These are phyloP conservation scores for Drosophila bipectinata DNA, from an alignment of 1,140 invertebrate species.

Conservation along the genomic window DNA sequence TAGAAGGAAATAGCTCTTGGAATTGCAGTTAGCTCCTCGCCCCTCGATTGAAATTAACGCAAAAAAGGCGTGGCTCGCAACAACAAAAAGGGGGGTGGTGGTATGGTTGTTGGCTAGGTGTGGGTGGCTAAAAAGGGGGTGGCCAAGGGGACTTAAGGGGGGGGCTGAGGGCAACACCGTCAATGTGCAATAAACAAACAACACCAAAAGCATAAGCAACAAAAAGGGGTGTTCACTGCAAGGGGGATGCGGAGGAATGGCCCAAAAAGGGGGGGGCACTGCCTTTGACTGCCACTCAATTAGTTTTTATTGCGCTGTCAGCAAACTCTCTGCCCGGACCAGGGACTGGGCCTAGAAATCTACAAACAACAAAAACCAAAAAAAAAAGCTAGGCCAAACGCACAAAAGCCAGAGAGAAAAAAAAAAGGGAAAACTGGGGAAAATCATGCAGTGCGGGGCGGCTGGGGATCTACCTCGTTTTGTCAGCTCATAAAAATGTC, in stretches of 20 bases:
- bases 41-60: constrained; percentile 74
- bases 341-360: constrained; percentile 8
- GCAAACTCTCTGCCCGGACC: constrained; percentile 24
- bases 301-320: constrained; percentile 80
- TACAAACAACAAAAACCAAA: not conserved
- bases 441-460: constrained; percentile 1
- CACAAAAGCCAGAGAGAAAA: too few species aligned
- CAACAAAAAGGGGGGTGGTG: constrained; percentile 13
- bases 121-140: constrained; percentile 7
- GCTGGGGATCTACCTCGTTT: constrained; percentile 55
- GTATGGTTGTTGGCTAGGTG: not conserved
- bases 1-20: constrained; percentile 7
- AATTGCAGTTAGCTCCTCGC: constrained; percentile 30
- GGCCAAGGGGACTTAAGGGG: not conserved
- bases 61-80: constrained; percentile 75
- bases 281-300: constrained; percentile 68
- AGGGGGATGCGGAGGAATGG: not conserved
- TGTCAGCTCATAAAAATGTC: constrained; percentile 75
- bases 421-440: too few species aligned
- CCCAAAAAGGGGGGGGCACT: constrained; percentile 5
- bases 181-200: constrained; percentile 74
- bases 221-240: constrained; percentile 16
- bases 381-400: not conserved
- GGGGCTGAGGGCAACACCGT: constrained; percentile 16
- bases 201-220: constrained; percentile 40